Evolutionary conservation across 1,140 invertebrate species (phyloP), one percentile per base, ranked within the genome.

Genomic region (Apis laboriosa): DNA sequence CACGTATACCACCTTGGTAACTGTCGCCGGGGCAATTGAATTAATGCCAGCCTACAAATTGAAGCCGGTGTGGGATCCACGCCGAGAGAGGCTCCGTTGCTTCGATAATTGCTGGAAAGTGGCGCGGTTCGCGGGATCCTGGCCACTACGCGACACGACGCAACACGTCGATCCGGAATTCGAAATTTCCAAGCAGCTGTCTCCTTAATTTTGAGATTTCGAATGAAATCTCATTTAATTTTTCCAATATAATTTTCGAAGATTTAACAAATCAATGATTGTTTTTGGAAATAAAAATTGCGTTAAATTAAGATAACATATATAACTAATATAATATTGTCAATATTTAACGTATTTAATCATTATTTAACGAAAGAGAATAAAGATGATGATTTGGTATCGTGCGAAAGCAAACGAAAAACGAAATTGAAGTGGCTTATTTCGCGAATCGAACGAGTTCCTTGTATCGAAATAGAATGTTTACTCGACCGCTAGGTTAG

Each of bases 41-140:
- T 93, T 93, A 92, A 93, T 92, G 91, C 91, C 91, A 92, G 90
- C 89, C 92, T 93, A 92, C 92, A 93, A 93, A 93, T 93, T 93
- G 91, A 92, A 93, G 90, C 90, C 89, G 90, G 83, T 89, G 84
- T 89, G 80, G 83, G 89, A 90, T 91, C 88, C 86, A 77, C 80
- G 84, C 80, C 88, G 91, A 81, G 84, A 77, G 77, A 86, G 83
- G 84, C 84, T 84, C 83, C 85, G 84, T 84, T 87, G 90, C 86
- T 90, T 90, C 90, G 91, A 92, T 92, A 92, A 92, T 92, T 92
- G 90, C 88, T 91, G 90, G 90, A 92, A 91, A 92, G 91, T 91
- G 88, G 86, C 85, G 85, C 80, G 68, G 77, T 74, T 80, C 79
- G 80, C 71, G 80, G 73, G 79, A 58, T 75, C 63, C 63, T 66